Evolutionary conservation across 2,797 vertebrate species (phyloP), one percentile per base, ranked within the genome.

Genomic region (Fringilla coelebs): DNA sequence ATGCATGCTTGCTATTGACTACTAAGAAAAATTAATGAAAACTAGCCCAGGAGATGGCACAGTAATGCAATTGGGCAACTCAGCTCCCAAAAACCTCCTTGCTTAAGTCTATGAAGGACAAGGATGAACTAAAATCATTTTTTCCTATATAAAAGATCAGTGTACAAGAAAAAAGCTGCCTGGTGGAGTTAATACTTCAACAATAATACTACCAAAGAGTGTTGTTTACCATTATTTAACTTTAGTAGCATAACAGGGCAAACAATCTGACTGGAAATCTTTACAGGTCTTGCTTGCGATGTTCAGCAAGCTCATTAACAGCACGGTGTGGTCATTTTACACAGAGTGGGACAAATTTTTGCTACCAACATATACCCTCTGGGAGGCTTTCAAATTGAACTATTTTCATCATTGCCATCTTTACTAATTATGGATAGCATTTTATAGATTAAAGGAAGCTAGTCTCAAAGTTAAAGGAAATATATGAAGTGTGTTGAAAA

Each of bases 271-370:
- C 67, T 79, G 36, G 34, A 68, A 45, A 68, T 51, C 25, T 88
- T 71, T 48, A 10, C 38, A 7, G 4, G 11, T 70, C 15, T 61
- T 70, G 36, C 9, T 52, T 68, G 34, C 0, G 0, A 2, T 40
- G 31, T 52, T 71, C 45, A 71, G 17, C 28, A 57, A 40, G 25
- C 12, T 2, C 19, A 22, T 68, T 41, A 81, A 36, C 2, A 4
- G 14, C 1, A 0, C 21, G 16, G 2, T 58, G 21, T 61, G 24
- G 13, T 87, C 49, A 34, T 73, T 88, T 73, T 54, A 17, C 11
- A 18, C 19, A 38, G 17, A 61, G 31, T 13, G 45, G 3, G 73
- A 54, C 11, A 10, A 43, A 17, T 17, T 57, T 38, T 48, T 75
- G 49, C 40, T 84, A 58, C 28, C 21, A 82, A 70, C 40, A 65